Percentiles rank a stretch among this genome's conserved stretches.
Evolutionary conservation across 2,113 vertebrate species (phyloP).

Genomic region (Opisthocomus hoazin): DNA sequence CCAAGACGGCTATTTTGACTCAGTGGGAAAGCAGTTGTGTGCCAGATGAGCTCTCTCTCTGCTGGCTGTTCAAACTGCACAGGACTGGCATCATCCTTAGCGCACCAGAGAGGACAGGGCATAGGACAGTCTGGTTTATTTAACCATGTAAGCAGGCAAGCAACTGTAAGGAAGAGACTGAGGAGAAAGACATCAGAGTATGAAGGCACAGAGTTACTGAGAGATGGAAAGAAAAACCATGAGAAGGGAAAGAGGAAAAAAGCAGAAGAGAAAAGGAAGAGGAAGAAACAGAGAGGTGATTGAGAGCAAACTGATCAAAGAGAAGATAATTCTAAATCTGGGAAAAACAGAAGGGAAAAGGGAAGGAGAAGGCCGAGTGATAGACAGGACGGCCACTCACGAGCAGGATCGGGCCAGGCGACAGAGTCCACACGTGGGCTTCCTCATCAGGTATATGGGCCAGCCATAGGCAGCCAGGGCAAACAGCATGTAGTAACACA

Average conservation of each 20-base stretch:
- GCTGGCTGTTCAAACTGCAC: not conserved
- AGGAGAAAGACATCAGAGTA: not conserved
- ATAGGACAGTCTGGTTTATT: not conserved
- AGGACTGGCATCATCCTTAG: not conserved
- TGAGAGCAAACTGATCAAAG: not conserved
- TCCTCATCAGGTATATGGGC: slow-evolving; percentile 99
- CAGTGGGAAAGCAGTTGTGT: not conserved
- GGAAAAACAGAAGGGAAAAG: not conserved
- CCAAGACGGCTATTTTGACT: not conserved
- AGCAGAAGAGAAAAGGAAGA: not conserved
- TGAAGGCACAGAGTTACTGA: not conserved
- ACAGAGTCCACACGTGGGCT: slow-evolving; percentile 93
- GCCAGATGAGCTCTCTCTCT: not conserved
- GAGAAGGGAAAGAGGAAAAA: not conserved
- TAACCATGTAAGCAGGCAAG: not conserved
- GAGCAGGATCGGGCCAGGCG: slow-evolving; percentile 93
- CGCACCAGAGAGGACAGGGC: not conserved
- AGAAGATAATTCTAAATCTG: not conserved
- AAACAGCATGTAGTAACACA: slow-evolving; percentile 99
- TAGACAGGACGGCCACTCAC: slow-evolving; percentile 73
- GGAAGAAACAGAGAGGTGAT: not conserved
- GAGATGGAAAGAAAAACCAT: not conserved
- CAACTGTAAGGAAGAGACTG: not conserved
- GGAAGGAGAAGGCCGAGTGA: not conserved
- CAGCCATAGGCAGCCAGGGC: slow-evolving; percentile 97